Percentiles rank a stretch among this genome's conserved stretches.
Evolutionary conservation across 1,140 invertebrate species (phyloP).

Genomic region (Ptiloglossa arizonensis): DNA sequence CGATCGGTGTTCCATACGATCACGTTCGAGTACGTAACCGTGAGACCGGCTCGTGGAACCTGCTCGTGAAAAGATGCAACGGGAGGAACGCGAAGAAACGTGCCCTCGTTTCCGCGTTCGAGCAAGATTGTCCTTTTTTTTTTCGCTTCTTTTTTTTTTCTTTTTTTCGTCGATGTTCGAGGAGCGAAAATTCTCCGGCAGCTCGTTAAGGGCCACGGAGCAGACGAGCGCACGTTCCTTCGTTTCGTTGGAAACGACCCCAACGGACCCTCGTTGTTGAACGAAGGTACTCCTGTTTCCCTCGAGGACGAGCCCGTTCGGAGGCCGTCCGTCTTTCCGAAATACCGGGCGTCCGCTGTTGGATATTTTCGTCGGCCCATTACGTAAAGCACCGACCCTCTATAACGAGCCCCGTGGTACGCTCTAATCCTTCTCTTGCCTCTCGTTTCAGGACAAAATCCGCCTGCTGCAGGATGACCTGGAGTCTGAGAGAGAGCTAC

Average conservation of each 20-base stretch:
- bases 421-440: constrained; percentile 58
- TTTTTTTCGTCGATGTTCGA: not conserved
- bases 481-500: constrained; percentile 97
- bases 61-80: not conserved
- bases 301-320: constrained; percentile 43
- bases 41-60: too few relatives aligned
- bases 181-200: not conserved
- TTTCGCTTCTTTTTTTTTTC: too few relatives aligned
- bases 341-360: constrained; percentile 56
- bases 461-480: constrained; percentile 98
- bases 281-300: constrained; percentile 45
- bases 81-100: constrained; percentile 17
- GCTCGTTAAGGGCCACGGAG: not conserved
- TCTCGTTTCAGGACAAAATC: constrained; percentile 95
- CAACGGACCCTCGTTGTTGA: constrained; percentile 9
- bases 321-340: constrained; percentile 59
- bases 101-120: constrained; percentile 11
- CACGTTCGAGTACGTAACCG: too few relatives aligned
- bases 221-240: constrained; percentile 26
- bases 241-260: constrained; percentile 52
- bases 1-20: too few relatives aligned
- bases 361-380: constrained; percentile 67
- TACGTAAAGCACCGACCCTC: constrained; percentile 65
- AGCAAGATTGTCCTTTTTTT: constrained; percentile 54
- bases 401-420: constrained; percentile 42